These are phyloP conservation scores for Nothocercus julius DNA, from an alignment of 2,113 vertebrate species.

Conservation along the genomic window DNA sequence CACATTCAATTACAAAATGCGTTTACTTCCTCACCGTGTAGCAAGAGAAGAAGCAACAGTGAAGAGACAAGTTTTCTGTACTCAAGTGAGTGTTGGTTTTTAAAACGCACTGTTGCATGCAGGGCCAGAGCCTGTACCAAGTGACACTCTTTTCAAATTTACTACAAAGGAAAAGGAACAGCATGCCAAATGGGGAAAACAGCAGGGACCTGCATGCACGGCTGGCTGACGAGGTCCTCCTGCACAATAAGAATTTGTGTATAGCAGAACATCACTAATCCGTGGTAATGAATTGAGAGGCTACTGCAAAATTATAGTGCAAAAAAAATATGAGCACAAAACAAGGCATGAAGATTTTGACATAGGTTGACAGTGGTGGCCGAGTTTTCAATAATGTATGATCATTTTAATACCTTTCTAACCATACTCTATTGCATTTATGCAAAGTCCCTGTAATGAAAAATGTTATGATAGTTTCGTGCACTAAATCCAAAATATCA, in stretches of 20 bases:
- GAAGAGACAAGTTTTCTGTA: neutral
- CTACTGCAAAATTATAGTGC: neutral
- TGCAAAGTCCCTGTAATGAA: neutral
- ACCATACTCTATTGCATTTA: neutral
- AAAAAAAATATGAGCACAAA: neutral
- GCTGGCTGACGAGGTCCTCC: neutral
- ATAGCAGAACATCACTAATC: neutral
- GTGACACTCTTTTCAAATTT: constrained; percentile 42
- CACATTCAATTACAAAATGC: neutral
- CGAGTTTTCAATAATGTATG: neutral
- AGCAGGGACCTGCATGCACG: constrained; percentile 1
- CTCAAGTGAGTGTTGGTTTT: neutral
- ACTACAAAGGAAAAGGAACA: constrained; percentile 28
- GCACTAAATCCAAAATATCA: neutral
- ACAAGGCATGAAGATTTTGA: neutral
- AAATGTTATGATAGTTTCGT: rapidly evolving
- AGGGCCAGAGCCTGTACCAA: neutral
- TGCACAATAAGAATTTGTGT: neutral
- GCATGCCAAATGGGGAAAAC: constrained; percentile 52
- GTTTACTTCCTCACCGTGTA: neutral
- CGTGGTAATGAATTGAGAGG: neutral
- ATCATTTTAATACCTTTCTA: neutral
- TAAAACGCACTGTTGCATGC: neutral
- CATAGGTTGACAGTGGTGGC: rapidly evolving
- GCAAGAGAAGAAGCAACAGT: neutral